A percentile compares a stretch with the other conserved stretches of the same genome.
Conservation (phyloP, 2,113 vertebrate species). For the Progne subis region DNA sequence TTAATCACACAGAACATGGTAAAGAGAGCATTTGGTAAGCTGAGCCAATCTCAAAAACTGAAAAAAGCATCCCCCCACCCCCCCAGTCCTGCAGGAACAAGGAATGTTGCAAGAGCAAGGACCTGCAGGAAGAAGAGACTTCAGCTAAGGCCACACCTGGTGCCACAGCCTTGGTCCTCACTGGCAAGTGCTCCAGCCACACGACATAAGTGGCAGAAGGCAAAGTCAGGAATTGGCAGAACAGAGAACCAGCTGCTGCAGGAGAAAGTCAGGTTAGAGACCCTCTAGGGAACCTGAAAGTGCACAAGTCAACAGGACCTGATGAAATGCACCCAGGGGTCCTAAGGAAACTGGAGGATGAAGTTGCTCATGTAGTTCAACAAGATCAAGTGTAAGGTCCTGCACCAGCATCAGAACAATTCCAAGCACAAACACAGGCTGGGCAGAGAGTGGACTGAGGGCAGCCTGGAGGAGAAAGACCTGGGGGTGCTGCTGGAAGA, state of each 20-base stretch:
- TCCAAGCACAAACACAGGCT: background rate
- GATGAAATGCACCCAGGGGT: background rate
- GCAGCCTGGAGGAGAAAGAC: background rate
- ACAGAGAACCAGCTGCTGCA: background rate
- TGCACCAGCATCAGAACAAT: background rate
- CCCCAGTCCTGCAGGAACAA: background rate
- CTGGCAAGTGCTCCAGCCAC: background rate
- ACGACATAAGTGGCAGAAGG: fast-evolving
- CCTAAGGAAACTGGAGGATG: background rate
- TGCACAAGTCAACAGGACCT: background rate
- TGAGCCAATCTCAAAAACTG: background rate
- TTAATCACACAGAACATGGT: background rate
- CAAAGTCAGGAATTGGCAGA: background rate
- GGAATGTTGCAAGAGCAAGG: background rate
- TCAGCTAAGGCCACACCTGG: background rate
- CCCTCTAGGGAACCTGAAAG: background rate
- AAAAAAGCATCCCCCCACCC: background rate
- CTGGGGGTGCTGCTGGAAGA: background rate
- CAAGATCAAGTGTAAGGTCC: background rate
- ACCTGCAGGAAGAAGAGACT: background rate
- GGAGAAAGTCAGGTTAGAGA: background rate
- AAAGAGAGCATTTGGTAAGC: background rate
- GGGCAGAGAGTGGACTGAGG: background rate
- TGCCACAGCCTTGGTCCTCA: background rate
- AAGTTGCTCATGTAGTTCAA: background rate